A percentile compares a stretch with the other conserved stretches of the same genome.
Conservation (phyloP, 2,888 invertebrate genomes). For the Caenorhabditis sp. region DNA sequence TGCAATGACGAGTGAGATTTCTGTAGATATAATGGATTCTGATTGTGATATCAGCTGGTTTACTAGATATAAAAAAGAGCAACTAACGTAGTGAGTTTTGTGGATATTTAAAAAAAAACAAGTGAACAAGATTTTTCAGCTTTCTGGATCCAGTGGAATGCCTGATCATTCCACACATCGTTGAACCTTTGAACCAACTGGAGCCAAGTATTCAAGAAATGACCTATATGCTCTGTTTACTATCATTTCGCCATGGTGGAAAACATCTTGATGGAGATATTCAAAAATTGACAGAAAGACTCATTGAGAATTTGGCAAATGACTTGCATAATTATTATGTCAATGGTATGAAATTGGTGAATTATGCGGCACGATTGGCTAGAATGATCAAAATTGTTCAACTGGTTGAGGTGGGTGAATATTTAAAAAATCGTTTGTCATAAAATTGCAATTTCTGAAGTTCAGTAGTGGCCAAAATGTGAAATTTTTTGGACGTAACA, state of each 20-base stretch:
- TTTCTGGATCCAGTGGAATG: constrained; percentile 4
- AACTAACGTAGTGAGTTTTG: constrained; percentile 2
- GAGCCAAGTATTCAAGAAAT: constrained; percentile 6
- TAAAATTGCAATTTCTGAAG: no score
- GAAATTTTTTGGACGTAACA: no score
- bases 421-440: no score
- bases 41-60: constrained; percentile 5
- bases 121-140: background rate
- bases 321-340: constrained; percentile 24
- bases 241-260: background rate
- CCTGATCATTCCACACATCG: background rate
- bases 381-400: background rate
- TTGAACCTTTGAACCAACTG: background rate
- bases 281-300: constrained; percentile 4
- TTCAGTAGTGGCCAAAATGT: no score
- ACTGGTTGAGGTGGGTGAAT: background rate
- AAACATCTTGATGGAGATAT: background rate
- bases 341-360: constrained; percentile 16
- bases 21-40: background rate
- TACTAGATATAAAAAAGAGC: constrained; percentile 9
- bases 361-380: constrained; percentile 40
- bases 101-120: background rate
- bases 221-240: constrained; percentile 1
- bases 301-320: background rate
- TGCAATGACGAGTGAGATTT: background rate